A percentile compares a stretch with the other conserved stretches of the same genome.
phyloP scores from a whole-genome alignment of 2,797 vertebrate species.

The Anisognathus igniventris region DNA sequence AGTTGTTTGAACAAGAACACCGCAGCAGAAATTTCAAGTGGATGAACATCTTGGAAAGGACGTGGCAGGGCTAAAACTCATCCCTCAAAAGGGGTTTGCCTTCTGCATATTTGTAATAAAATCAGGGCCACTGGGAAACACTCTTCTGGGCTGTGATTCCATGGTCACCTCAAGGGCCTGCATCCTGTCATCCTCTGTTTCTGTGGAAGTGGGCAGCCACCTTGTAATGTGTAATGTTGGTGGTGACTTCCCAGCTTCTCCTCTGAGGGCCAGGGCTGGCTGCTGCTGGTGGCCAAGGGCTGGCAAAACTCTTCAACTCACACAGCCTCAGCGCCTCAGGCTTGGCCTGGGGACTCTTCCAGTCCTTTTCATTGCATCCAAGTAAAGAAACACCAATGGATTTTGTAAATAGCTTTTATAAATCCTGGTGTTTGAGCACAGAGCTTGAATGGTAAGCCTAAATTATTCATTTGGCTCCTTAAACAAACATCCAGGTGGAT shows the following conservation, averaged over 20 bases:
- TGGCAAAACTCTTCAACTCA: fast-evolving
- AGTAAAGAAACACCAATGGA: neutral
- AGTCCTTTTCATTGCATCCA: neutral
- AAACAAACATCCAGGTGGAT: neutral
- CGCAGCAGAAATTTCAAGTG: neutral
- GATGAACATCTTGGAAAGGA: neutral
- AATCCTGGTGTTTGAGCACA: neutral
- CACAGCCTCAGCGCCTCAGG: neutral
- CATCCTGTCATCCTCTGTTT: neutral
- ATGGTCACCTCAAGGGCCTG: neutral
- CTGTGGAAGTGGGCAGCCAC: neutral
- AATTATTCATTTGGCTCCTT: constrained; percentile 16
- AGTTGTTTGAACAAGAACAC: neutral
- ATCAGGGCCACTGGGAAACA: neutral
- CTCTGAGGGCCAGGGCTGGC: neutral
- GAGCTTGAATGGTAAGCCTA: neutral
- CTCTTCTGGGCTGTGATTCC: neutral
- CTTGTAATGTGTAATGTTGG: fast-evolving
- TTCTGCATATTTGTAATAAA: neutral
- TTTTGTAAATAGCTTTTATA: constrained; percentile 12
- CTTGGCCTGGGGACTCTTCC: neutral
- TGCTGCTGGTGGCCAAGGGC: fast-evolving
- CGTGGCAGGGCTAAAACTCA: fast-evolving
- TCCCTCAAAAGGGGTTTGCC: neutral
- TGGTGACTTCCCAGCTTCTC: fast-evolving